phyloP scores from a whole-genome alignment of 1,140 invertebrate species.

The Diprion similis region DNA sequence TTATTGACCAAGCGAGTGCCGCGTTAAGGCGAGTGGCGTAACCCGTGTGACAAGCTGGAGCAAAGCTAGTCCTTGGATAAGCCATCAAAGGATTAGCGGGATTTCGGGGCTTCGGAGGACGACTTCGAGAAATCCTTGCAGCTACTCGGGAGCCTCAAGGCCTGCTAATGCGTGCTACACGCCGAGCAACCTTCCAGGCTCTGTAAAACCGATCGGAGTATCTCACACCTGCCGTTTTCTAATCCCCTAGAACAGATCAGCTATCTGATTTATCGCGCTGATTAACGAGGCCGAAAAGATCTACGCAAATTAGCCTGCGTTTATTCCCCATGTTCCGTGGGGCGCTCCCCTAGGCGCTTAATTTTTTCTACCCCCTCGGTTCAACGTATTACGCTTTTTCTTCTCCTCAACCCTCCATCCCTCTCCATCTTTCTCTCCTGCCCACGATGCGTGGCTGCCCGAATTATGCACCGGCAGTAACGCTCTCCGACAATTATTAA shows the following conservation, averaged over 20 bases:
- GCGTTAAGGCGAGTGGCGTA: not conserved
- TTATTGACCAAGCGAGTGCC: not conserved
- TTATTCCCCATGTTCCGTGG: too few species aligned
- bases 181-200: too few species aligned
- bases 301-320: too few species aligned
- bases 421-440: too few species aligned
- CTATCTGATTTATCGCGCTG: not conserved
- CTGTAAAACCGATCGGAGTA: not conserved
- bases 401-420: too few species aligned
- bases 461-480: too few species aligned
- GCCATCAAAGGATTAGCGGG: constrained; percentile 2
- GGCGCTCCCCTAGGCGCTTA: too few species aligned
- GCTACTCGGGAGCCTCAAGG: not conserved
- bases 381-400: too few species aligned
- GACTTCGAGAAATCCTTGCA: not conserved
- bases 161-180: not conserved
- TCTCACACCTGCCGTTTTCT: not conserved
- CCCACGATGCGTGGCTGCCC: too few species aligned
- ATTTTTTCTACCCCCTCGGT: too few species aligned
- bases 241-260: not conserved
- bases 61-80: not conserved
- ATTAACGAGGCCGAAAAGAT: not conserved
- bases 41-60: not conserved
- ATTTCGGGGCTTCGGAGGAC: not conserved
- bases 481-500: too few species aligned